phyloP scores from a whole-genome alignment of 2,113 vertebrate genomes.

The Dinomys branickii region DNA sequence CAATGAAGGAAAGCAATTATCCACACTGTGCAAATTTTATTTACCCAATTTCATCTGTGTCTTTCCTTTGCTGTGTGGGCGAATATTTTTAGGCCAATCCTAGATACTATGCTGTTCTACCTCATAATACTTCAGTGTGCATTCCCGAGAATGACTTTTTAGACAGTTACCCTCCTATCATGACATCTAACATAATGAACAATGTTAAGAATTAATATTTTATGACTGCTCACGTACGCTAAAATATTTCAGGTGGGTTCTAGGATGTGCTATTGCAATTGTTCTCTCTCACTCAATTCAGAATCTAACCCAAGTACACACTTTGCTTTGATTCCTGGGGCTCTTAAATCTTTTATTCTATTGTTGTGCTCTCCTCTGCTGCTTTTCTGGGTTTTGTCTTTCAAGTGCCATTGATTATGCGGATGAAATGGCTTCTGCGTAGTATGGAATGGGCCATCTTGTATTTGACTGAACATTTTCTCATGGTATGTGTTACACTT shows the following conservation, averaged over 20 bases:
- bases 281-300: background rate
- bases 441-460: background rate
- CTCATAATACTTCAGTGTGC: background rate
- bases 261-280: background rate
- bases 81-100: background rate
- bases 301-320: background rate
- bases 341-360: background rate
- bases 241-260: background rate
- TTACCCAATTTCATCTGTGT: background rate
- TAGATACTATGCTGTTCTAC: background rate
- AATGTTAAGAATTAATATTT: background rate
- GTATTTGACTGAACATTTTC: background rate
- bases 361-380: background rate
- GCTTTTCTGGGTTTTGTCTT: background rate
- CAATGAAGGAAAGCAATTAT: background rate
- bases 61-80: background rate
- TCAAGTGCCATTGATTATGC: background rate
- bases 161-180: background rate
- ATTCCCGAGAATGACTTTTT: background rate
- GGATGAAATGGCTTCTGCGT: background rate
- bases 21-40: background rate
- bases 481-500: background rate
- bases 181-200: background rate
- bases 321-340: background rate
- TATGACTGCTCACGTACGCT: background rate